Percentiles rank a stretch among this genome's conserved stretches.
These are phyloP conservation scores for Plumapathes pennacea DNA, from an alignment of 92 coral and sea anemone species.

Conservation along the genomic window DNA sequence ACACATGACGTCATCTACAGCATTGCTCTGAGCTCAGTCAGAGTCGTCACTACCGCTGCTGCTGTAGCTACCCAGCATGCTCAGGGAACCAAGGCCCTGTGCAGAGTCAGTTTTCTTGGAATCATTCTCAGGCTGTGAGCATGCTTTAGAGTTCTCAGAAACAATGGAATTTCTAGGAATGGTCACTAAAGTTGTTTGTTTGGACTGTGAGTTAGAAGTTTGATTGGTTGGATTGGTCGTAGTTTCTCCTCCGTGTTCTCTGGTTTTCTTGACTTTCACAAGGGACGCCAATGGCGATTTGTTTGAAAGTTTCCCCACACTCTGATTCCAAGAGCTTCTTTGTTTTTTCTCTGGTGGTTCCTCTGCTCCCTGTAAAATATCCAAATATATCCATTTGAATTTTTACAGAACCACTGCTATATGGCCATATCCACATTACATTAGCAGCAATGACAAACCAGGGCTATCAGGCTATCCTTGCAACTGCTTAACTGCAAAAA, in stretches of 20 bases:
- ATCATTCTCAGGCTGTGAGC: neutral
- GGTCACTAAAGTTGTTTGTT: neutral
- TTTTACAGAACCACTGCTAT: too few species aligned
- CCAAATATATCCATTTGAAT: too few species aligned
- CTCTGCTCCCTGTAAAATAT: slow-evolving; percentile 4
- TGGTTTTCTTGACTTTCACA: slow-evolving; percentile 66
- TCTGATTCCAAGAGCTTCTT: slow-evolving; percentile 49
- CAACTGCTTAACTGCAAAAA: too few species aligned
- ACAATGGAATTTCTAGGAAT: too few species aligned
- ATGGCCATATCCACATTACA: too few species aligned
- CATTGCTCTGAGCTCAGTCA: slow-evolving; percentile 10
- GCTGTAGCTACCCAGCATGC: slow-evolving; percentile 75
- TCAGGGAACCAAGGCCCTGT: slow-evolving; percentile 44
- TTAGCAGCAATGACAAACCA: too few species aligned
- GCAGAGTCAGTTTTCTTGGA: neutral
- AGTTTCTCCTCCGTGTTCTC: slow-evolving; percentile 19
- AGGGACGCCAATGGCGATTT: slow-evolving; percentile 60
- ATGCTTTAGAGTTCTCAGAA: too few species aligned
- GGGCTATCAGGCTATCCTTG: too few species aligned
- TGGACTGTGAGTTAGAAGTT: neutral
- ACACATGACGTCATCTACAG: neutral
- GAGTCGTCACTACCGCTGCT: slow-evolving; percentile 86
- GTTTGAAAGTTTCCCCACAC: slow-evolving; percentile 67
- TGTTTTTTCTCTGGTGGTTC: slow-evolving; percentile 66
- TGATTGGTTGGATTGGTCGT: neutral